phyloP scores from a whole-genome alignment of 2,113 vertebrate species.

The Geococcyx californianus region DNA sequence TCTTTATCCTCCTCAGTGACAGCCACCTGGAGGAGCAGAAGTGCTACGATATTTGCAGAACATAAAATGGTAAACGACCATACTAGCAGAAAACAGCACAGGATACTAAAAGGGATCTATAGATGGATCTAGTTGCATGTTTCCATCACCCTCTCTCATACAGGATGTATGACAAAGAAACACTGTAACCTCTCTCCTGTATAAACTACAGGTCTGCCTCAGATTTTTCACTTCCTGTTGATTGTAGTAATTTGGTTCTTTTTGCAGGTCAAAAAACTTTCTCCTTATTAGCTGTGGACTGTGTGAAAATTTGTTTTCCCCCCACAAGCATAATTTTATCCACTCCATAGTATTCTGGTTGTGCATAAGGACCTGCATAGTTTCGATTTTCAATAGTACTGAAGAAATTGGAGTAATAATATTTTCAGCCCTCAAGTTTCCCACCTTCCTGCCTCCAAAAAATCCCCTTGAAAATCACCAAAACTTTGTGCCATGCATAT shows the following conservation, averaged over 20 bases:
- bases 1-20: not conserved
- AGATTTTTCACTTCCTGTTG: not conserved
- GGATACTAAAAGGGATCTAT: not conserved
- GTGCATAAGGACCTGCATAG: not conserved
- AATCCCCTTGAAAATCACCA: too few species aligned
- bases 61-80: not conserved
- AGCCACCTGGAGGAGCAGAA: not conserved
- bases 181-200: not conserved
- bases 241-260: not conserved
- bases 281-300: not conserved
- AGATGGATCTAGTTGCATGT: not conserved
- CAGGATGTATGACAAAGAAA: not conserved
- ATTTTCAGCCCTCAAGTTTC: not conserved
- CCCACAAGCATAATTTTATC: not conserved
- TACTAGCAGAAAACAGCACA: not conserved
- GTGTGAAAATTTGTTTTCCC: not conserved
- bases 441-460: too few species aligned
- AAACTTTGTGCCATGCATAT: not conserved
- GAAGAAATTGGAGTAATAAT: conserved; percentile 1
- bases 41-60: not conserved
- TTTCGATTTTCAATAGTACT: not conserved
- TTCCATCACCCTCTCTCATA: not conserved
- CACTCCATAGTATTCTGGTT: not conserved
- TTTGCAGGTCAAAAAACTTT: not conserved
- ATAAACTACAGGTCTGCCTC: not conserved